These are phyloP conservation scores for Geodia barretti DNA, from an alignment of 37 sponge, comb jelly and placozoan genomes.

Conservation along the genomic window DNA sequence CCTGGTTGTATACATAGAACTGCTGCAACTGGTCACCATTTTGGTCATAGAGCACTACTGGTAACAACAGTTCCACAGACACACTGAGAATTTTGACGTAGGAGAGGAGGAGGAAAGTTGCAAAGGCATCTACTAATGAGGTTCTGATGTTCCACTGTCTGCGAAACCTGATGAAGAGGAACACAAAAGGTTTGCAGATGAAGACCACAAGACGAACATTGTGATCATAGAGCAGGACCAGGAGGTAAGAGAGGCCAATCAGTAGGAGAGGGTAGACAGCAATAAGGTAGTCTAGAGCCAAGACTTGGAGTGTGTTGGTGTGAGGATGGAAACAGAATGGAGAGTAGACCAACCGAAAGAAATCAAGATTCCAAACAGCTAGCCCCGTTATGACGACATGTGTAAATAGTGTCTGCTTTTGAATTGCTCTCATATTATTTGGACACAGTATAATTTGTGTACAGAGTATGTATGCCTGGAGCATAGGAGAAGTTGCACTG, in stretches of 20 bases:
- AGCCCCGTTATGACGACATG: neutral
- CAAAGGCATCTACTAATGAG: neutral
- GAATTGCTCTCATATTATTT: neutral
- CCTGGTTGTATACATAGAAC: neutral
- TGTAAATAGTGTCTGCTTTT: neutral
- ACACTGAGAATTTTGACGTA: neutral
- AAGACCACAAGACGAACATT: neutral
- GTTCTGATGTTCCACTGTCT: conserved; percentile 6
- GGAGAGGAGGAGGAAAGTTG: neutral
- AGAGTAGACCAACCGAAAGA: neutral
- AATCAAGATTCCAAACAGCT: neutral
- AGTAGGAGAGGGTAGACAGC: conserved; percentile 14
- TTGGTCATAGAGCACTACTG: neutral
- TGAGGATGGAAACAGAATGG: conserved; percentile 1
- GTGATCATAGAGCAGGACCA: neutral
- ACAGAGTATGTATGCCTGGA: neutral
- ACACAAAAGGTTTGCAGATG: neutral
- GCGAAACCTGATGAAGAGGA: neutral
- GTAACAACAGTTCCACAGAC: neutral
- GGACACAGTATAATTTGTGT: neutral
- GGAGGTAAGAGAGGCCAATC: neutral
- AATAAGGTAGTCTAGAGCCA: conserved; percentile 4
- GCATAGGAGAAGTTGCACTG: neutral
- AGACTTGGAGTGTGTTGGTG: neutral
- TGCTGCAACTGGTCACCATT: neutral